Evolutionary conservation across 2,888 invertebrate genomes (phyloP).

Genomic region (Ophion ellenae): DNA sequence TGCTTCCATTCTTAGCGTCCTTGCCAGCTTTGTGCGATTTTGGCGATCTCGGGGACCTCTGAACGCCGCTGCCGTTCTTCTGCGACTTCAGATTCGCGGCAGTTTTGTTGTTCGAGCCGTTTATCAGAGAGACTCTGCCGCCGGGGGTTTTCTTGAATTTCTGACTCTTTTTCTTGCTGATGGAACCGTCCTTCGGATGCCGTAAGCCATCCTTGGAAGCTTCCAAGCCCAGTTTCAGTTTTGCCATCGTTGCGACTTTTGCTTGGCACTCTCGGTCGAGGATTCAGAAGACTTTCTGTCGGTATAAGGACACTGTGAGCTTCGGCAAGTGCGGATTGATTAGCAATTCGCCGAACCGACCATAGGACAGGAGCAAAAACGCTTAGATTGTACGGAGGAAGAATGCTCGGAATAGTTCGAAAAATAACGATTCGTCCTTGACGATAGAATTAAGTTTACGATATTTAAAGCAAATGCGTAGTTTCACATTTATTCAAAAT

Average conservation of each 20-base stretch:
- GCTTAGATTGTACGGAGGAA: too few species aligned
- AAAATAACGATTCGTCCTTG: too few species aligned
- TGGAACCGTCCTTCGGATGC: constrained; percentile 65
- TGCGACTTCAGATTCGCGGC: constrained; percentile 33
- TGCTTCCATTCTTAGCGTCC: constrained; percentile 22
- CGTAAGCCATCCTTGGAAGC: constrained; percentile 1
- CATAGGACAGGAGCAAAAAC: too few species aligned
- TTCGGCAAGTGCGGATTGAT: neutral
- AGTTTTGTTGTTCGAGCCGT: constrained; percentile 34
- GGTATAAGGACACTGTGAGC: too few species aligned
- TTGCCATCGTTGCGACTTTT: constrained; percentile 46
- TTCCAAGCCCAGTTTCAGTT: constrained; percentile 22
- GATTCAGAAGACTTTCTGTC: neutral
- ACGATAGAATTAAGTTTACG: too few species aligned
- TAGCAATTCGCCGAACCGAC: too few species aligned
- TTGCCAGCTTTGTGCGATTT: constrained; percentile 32
- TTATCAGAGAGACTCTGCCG: constrained; percentile 72
- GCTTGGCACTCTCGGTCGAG: neutral
- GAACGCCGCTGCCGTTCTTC: constrained; percentile 41
- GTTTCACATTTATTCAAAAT: too few species aligned
- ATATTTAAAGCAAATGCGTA: too few species aligned
- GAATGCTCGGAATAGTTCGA: too few species aligned
- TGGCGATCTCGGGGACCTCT: constrained; percentile 31
- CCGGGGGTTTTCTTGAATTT: constrained; percentile 73
- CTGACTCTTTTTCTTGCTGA: constrained; percentile 71